phyloP scores from a whole-genome alignment of 2,113 vertebrate species.

The Leiothrix lutea region DNA sequence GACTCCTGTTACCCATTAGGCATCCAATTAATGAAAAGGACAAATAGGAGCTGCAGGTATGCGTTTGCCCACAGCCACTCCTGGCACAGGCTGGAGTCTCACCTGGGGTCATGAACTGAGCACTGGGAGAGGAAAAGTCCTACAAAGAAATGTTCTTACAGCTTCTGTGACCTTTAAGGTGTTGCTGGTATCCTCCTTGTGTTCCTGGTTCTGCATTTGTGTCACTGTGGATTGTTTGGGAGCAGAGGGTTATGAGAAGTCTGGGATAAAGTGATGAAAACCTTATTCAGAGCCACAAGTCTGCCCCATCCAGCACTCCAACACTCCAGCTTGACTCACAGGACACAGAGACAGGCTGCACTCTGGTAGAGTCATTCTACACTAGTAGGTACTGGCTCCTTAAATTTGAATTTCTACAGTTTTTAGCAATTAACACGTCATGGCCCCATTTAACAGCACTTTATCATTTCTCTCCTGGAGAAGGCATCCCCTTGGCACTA shows the following conservation, averaged over 20 bases:
- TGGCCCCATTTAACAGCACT: neutral
- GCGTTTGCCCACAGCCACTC: neutral
- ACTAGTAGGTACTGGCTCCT: neutral
- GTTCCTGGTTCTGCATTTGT: neutral
- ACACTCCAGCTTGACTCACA: neutral
- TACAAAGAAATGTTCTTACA: neutral
- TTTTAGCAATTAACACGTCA: neutral
- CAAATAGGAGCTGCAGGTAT: neutral
- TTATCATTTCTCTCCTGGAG: neutral
- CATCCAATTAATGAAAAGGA: neutral
- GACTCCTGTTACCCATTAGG: neutral
- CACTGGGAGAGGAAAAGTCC: neutral
- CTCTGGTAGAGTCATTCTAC: neutral
- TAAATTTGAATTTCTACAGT: neutral
- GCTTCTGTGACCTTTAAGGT: neutral
- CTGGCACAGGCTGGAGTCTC: neutral
- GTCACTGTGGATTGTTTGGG: neutral
- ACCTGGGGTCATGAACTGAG: neutral
- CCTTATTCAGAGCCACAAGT: neutral
- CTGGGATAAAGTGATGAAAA: neutral
- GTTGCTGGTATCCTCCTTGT: neutral
- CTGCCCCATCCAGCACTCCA: neutral
- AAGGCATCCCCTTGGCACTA: neutral
- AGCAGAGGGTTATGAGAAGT: neutral
- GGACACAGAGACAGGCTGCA: neutral